Evolutionary conservation across 2,888 invertebrate genomes (phyloP).

Genomic region (Stictocephala bisonia): DNA sequence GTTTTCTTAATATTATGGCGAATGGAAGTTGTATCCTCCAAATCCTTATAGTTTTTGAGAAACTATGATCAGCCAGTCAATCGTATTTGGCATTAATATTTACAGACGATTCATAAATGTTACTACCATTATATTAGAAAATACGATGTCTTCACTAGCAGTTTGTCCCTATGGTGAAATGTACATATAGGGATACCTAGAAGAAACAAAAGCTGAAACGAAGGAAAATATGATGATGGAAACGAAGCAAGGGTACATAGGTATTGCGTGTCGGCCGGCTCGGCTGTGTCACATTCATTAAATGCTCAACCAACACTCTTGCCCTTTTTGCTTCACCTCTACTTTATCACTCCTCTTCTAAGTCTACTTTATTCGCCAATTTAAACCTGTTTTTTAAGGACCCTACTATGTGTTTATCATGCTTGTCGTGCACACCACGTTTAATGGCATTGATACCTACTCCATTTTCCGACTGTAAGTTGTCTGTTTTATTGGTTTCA

Average conservation of each 20-base stretch:
- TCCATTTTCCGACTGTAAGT: background rate
- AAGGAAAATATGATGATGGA: too few relatives aligned
- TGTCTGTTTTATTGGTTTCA: slow-evolving; percentile 11
- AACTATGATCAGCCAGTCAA: too few relatives aligned
- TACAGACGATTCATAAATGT: too few relatives aligned
- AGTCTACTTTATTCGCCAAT: slow-evolving; percentile 37
- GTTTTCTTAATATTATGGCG: too few relatives aligned
- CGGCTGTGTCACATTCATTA: slow-evolving; percentile 36
- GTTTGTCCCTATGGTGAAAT: too few relatives aligned
- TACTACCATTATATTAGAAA: too few relatives aligned
- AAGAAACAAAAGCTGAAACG: too few relatives aligned
- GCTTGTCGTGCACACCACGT: background rate
- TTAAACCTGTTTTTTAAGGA: slow-evolving; percentile 38
- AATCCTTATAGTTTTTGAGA: too few relatives aligned
- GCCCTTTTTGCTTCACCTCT: slow-evolving; percentile 40
- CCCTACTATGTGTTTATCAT: slow-evolving; percentile 36
- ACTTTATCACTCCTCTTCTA: slow-evolving; percentile 31
- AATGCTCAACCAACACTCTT: slow-evolving; percentile 39
- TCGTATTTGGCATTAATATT: too few relatives aligned
- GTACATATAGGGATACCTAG: too few relatives aligned
- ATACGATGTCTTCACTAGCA: too few relatives aligned
- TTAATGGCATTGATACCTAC: slow-evolving; percentile 9
- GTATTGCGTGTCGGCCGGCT: slow-evolving; percentile 11
- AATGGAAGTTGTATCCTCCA: too few relatives aligned
- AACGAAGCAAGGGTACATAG: background rate